Evolutionary conservation across 1,140 invertebrate genomes (phyloP), one percentile per base, ranked within the genome.

Genomic region (Platorchestia sp.): DNA sequence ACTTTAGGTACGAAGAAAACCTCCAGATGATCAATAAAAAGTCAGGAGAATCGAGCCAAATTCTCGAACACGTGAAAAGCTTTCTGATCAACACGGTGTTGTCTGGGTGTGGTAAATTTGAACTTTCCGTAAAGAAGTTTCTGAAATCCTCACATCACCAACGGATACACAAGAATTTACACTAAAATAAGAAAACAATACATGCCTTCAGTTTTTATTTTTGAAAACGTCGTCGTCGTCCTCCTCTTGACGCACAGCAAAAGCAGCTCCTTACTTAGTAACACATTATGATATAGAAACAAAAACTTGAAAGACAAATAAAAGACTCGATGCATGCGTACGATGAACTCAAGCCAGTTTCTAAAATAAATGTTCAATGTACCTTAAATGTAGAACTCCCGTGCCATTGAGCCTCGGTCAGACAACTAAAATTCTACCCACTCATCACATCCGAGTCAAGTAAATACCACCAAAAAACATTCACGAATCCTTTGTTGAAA

Each of bases 321-420:
- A 93, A 93, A 45, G 91, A 93, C 91, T 93, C 45, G 91, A 93
- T 47, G 45, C 91, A 93, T 93, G 47, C 91, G 45, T 93, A 93
- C 41, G 91, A 93, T 93, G 45, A 93, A 93, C 45, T 45, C 91
- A 93, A 93, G 91, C 91, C 91, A 93, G 91, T 93, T 45, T 93
- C 91, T 93, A 93, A 93, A 93, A 44, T 93, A 93, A 45, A 93
- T 93, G 91, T 93, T 45, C 45, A 93, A 93, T 93, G 91, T 93
- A 93, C 43, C 91, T 93, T 93, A 93, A n/a, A 36, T 6, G 40
- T 47, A 44, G 40, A 93, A 93, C 44, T 45, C 44, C 41, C 87
- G 91, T 93, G 91, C 91, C 91, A 27, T 89, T 89, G 87, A 89
- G 41, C 87, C 87, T 89, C 87, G 43, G 87, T 42, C 87, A 89